A percentile compares a stretch with the other conserved stretches of the same genome.
Evolutionary conservation across 2,797 vertebrate genomes (phyloP).

Genomic region (Mergus octosetaceus): DNA sequence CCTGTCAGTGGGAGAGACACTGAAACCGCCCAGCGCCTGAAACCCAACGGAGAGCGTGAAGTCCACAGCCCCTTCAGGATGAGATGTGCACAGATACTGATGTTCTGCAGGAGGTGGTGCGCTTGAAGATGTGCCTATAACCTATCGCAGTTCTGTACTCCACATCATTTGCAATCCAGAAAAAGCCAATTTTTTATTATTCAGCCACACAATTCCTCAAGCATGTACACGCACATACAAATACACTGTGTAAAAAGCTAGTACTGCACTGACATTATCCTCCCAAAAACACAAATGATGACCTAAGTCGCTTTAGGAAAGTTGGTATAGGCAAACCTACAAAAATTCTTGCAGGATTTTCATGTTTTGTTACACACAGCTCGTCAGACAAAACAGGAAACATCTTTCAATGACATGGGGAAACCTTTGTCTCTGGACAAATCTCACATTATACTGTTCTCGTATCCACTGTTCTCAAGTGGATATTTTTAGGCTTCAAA

Average conservation of each 20-base stretch:
- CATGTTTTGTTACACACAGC: not conserved
- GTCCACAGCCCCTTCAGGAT: not conserved
- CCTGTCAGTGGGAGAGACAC: not conserved
- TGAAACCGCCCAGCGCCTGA: rapidly evolving
- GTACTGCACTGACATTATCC: not conserved
- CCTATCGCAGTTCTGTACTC: not conserved
- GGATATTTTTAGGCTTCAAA: constrained; percentile 22
- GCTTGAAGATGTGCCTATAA: not conserved
- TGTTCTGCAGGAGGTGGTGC: not conserved
- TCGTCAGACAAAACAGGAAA: not conserved
- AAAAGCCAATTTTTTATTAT: not conserved
- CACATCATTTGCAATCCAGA: not conserved
- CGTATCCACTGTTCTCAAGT: not conserved
- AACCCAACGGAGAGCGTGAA: not conserved
- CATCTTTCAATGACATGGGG: not conserved
- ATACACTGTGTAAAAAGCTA: not conserved
- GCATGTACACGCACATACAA: not conserved
- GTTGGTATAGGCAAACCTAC: not conserved
- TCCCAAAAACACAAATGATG: not conserved
- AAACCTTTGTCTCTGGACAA: not conserved
- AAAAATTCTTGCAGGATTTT: not conserved
- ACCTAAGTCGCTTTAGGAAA: not conserved
- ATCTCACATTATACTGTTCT: not conserved
- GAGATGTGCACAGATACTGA: not conserved
- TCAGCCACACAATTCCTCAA: not conserved